Evolutionary conservation across 2,113 vertebrate genomes (phyloP), one percentile per base, ranked within the genome.

Genomic region (Corythornis madagascariensis): DNA sequence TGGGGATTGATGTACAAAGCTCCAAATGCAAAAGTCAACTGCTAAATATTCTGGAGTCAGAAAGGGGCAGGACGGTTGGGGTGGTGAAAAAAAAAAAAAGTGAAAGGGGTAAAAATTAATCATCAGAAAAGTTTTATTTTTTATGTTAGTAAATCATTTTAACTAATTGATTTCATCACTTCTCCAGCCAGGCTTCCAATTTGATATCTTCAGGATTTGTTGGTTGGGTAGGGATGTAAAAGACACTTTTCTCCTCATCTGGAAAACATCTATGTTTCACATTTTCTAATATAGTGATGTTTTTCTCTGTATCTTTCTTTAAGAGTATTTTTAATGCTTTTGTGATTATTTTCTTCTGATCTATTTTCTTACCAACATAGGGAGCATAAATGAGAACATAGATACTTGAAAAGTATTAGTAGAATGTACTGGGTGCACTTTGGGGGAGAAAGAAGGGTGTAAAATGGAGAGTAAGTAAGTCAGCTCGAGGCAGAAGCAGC

Each of bases 131-230:
- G 13, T 50, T 74, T 61, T 78, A 20, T 74, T 47, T 77, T 92
- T 86, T 84, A 65, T 33, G 26, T 73, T 75, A 89, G 42, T 73
- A 92, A 92, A 94, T 92, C 28, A 81, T 89, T 94, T 89, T 31
- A 95, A 72, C 63, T 85, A 73, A 89, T 70, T 57, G 69, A 85
- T 90, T 70, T 74, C 48, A 9, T 91, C 64, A 53, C 72, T 57
- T 52, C 47, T 89, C 47, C 75, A 89, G 45, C 45, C 82, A 80
- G 67, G 40, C 56, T 92, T 83, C 63, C 1, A 0, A 56, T 31
- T 11, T 52, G 63, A 91, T 79, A 92, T 59, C 72, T 78, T 93
- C 43, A 65, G 76, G 69, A 87, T 20, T 3, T 1, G 38, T 38
- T 50, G 9, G 16, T 55, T 55, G 56, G 67, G 57, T n/a, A 83